These are phyloP conservation scores for Neosilurus mollespiculum DNA, from an alignment of 2,797 vertebrate species.

Conservation along the genomic window DNA sequence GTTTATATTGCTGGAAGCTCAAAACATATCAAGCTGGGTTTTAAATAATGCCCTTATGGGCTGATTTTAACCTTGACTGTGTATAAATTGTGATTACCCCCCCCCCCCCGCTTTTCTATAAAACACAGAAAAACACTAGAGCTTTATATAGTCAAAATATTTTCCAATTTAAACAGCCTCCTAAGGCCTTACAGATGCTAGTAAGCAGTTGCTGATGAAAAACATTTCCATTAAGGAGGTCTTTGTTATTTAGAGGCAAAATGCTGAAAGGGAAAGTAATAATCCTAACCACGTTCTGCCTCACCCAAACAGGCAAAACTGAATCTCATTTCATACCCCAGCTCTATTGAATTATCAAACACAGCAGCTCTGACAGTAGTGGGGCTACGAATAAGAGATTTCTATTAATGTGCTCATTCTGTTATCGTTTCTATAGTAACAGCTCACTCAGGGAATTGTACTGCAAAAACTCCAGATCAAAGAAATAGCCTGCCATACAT, in stretches of 20 bases:
- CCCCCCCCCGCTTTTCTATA: too few relatives aligned
- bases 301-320: neutral
- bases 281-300: neutral
- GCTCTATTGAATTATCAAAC: neutral
- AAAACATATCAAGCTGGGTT: neutral
- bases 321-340: neutral
- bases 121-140: neutral
- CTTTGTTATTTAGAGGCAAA: neutral
- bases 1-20: neutral
- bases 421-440: neutral
- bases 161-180: neutral
- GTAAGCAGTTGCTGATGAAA: neutral
- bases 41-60: neutral
- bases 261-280: neutral
- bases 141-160: neutral
- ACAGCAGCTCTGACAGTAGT: neutral
- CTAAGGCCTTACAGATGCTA: neutral
- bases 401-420: neutral
- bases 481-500: neutral
- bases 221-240: neutral
- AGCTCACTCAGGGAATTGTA: neutral
- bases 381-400: neutral
- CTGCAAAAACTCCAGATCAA: neutral
- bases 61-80: neutral
- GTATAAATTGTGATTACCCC: constrained; percentile 7